These are phyloP conservation scores for Ictalurus furcatus DNA, from an alignment of 2,113 vertebrate genomes.

Conservation along the genomic window DNA sequence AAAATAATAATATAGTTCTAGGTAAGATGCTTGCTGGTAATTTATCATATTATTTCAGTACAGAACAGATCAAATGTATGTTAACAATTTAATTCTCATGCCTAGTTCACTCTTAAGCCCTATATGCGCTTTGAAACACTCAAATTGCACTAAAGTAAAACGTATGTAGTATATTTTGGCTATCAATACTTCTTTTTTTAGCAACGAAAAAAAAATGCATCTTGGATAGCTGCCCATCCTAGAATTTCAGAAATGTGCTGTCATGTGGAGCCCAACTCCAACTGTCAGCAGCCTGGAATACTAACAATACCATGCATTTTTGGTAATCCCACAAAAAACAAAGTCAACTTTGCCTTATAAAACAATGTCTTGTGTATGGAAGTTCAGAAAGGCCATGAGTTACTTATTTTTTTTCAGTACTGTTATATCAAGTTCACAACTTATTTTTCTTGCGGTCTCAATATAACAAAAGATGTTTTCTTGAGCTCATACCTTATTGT, in stretches of 20 bases:
- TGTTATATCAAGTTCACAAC: not conserved
- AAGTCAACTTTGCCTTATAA: not conserved
- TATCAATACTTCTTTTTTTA: not conserved
- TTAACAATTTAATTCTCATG: not conserved
- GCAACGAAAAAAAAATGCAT: not conserved
- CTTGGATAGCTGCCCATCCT: not conserved
- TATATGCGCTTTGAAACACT: not conserved
- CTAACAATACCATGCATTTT: not conserved
- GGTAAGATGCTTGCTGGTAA: not conserved
- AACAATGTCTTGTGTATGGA: not conserved
- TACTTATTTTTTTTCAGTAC: not conserved
- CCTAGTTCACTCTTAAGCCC: not conserved
- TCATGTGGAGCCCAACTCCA: not conserved
- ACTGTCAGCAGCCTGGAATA: not conserved
- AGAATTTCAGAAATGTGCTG: not conserved
- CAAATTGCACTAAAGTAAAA: not conserved
- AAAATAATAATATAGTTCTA: not conserved
- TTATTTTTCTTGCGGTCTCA: not conserved
- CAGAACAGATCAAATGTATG: not conserved
- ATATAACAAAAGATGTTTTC: not conserved
- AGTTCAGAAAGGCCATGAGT: not conserved
- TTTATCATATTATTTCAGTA: not conserved
- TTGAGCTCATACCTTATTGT: not conserved
- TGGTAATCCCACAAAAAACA: not conserved
- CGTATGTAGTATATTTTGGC: not conserved